phyloP scores from a whole-genome alignment of 2,797 vertebrate genomes.

The Otus scops region DNA sequence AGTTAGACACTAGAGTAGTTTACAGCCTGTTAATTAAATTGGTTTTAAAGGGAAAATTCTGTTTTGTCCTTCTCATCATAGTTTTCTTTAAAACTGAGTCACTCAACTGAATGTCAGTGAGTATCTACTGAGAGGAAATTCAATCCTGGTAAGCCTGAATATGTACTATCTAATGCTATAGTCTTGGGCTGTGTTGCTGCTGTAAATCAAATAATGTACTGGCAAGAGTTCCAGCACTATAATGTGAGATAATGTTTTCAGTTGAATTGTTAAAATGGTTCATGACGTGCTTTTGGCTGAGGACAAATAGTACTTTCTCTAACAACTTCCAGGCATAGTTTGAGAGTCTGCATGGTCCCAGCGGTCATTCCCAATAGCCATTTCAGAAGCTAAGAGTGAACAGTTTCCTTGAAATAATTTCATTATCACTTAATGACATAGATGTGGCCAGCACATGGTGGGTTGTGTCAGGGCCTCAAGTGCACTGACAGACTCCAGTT shows the following conservation, averaged over 20 bases:
- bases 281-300: background rate
- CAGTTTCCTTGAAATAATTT: background rate
- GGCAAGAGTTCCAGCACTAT: background rate
- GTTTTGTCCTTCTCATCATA: background rate
- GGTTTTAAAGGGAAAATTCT: background rate
- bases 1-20: background rate
- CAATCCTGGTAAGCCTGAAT: background rate
- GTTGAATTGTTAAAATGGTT: background rate
- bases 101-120: background rate
- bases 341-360: background rate
- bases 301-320: background rate
- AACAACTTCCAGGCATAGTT: background rate
- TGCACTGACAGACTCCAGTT: background rate
- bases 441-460: background rate
- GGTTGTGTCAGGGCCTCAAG: background rate
- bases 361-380: background rate
- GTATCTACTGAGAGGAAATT: background rate
- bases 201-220: background rate
- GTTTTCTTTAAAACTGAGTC: background rate
- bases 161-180: background rate
- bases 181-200: background rate
- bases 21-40: background rate
- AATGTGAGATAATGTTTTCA: background rate
- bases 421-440: background rate
- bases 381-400: background rate